Evolutionary conservation across 2,797 vertebrate species (phyloP).

Genomic region (Forpus xanthops): DNA sequence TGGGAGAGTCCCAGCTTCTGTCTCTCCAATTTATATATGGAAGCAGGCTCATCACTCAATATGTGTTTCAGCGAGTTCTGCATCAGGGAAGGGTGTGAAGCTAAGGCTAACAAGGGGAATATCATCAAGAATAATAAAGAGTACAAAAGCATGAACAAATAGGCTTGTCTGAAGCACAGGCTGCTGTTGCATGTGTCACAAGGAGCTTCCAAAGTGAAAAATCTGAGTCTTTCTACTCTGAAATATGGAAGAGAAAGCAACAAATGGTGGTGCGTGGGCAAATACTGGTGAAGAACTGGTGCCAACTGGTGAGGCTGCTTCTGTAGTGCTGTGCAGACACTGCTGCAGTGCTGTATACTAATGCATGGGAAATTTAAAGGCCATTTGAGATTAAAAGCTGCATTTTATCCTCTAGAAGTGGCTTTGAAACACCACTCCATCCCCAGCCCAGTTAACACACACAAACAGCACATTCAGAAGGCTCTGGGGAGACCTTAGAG

Average conservation of each 20-base stretch:
- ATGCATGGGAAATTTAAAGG: not conserved
- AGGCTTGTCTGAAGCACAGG: not conserved
- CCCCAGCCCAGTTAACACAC: not conserved
- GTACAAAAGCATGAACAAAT: not conserved
- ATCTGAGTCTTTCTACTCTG: not conserved
- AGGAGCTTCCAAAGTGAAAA: not conserved
- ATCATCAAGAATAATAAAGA: conserved; percentile 1
- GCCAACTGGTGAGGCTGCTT: not conserved
- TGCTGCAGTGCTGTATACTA: not conserved
- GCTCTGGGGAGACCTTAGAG: not conserved
- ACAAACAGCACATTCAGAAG: not conserved
- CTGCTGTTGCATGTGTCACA: not conserved
- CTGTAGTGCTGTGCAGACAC: not conserved
- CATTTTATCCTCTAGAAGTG: not conserved
- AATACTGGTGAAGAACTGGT: not conserved
- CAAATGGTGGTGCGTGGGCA: accelerated
- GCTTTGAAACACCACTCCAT: not conserved
- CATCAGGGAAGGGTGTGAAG: conserved; percentile 18
- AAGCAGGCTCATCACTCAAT: not conserved
- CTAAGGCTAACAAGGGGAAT: not conserved
- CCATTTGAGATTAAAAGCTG: not conserved
- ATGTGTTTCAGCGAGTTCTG: not conserved
- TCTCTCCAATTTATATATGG: not conserved
- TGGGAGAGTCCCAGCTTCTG: conserved; percentile 30
- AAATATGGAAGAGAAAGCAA: not conserved